Percentiles rank a stretch among this genome's conserved stretches.
phyloP scores from a whole-genome alignment of 1,140 invertebrate genomes.

The Drosophila pseudoananassae region DNA sequence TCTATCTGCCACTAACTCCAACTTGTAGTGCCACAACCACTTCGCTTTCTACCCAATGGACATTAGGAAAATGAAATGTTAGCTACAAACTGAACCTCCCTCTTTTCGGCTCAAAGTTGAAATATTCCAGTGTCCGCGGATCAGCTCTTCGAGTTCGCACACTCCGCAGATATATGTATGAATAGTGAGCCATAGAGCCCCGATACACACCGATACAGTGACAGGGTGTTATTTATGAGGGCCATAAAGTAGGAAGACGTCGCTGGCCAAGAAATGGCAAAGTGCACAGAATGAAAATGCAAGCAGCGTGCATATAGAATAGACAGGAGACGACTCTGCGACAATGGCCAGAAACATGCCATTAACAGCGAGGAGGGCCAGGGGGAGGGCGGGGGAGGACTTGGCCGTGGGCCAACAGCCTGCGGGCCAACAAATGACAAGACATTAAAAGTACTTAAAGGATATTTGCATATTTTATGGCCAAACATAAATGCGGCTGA shows the following conservation, averaged over 20 bases:
- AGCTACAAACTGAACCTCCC: slow-evolving; percentile 15
- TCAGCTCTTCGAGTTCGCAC: slow-evolving; percentile 36
- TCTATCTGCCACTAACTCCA: not conserved
- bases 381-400: slow-evolving; percentile 6
- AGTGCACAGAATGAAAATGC: slow-evolving; percentile 66
- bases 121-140: slow-evolving; percentile 38
- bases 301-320: slow-evolving; percentile 38
- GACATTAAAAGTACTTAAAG: slow-evolving; percentile 81
- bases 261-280: slow-evolving; percentile 58
- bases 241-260: slow-evolving; percentile 59
- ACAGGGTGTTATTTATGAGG: slow-evolving; percentile 74
- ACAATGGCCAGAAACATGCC: slow-evolving; percentile 71
- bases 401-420: slow-evolving; percentile 52
- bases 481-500: slow-evolving; percentile 79
- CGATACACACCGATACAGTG: slow-evolving; percentile 18
- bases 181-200: not conserved
- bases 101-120: slow-evolving; percentile 21
- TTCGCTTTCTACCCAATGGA: slow-evolving; percentile 24
- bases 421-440: slow-evolving; percentile 74
- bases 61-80: slow-evolving; percentile 51
- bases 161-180: not conserved
- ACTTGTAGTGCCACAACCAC: not conserved
- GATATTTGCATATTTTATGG: slow-evolving; percentile 84
- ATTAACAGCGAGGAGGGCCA: slow-evolving; percentile 48
- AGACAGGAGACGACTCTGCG: slow-evolving; percentile 61